phyloP scores from a whole-genome alignment of 37 sponge, comb jelly and placozoan genomes.

The Bolinopsis microptera region DNA sequence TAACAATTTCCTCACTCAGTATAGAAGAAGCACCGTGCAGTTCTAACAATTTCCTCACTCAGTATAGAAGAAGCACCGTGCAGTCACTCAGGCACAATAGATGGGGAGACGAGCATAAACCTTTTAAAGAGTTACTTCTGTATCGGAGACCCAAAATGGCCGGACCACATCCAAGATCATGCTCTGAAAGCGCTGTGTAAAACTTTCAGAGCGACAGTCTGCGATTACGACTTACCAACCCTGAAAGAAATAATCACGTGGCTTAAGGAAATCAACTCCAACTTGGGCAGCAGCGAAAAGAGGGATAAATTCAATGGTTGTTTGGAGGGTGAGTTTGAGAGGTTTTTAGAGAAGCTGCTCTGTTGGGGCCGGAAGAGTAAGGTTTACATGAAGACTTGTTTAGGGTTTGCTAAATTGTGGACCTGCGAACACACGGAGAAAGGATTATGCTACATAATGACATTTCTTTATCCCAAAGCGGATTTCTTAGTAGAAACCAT shows the following conservation, averaged over 20 bases:
- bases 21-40: no score
- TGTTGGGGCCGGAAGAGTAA: background rate
- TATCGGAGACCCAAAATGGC: background rate
- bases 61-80: background rate
- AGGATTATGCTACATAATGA: background rate
- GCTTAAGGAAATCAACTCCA: background rate
- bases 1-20: no score
- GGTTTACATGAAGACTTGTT: background rate
- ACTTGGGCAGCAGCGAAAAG: background rate
- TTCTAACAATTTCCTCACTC: no score
- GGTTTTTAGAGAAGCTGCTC: background rate
- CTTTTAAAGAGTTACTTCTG: background rate
- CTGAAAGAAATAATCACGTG: background rate
- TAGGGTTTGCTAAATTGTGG: background rate
- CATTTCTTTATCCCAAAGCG: background rate
- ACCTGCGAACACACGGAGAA: background rate
- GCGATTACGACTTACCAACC: background rate
- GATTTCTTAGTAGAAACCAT: background rate
- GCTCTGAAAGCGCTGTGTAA: background rate
- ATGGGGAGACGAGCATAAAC: background rate
- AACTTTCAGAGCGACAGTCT: background rate
- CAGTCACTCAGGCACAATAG: background rate
- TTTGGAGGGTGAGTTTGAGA: background rate
- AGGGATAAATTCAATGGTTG: background rate
- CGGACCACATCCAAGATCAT: background rate